Conservation (phyloP, 2,888 invertebrate genomes). For the Dryomyza anilis region DNA sequence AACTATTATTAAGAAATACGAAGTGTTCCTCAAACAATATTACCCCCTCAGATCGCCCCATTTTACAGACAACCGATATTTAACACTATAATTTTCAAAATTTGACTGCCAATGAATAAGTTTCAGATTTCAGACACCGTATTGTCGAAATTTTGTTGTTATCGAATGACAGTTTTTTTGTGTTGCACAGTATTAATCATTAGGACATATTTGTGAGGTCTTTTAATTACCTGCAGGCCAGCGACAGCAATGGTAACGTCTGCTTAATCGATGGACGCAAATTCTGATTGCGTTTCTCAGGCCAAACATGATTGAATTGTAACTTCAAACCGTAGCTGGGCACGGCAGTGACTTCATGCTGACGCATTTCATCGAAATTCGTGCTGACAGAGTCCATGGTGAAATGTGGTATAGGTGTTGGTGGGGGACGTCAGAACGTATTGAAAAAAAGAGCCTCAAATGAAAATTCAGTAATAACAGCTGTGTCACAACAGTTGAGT, state of each 20-base stretch:
- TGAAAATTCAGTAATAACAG: background rate
- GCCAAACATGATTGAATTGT: slow-evolving; percentile 75
- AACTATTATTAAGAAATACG: too few relatives aligned
- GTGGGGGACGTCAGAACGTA: background rate
- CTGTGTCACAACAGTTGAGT: background rate
- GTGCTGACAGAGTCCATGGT: slow-evolving; percentile 52
- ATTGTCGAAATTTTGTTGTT: too few relatives aligned
- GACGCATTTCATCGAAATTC: slow-evolving; percentile 50
- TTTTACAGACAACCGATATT: too few relatives aligned
- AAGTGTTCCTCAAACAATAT: too few relatives aligned
- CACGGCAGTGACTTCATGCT: slow-evolving; percentile 56
- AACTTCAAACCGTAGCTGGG: slow-evolving; percentile 76
- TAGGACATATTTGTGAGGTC: too few relatives aligned
- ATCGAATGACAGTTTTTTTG: too few relatives aligned
- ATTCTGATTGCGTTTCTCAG: slow-evolving; percentile 73
- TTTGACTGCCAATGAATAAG: too few relatives aligned
- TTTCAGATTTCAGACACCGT: too few relatives aligned
- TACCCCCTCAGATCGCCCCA: too few relatives aligned
- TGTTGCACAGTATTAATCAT: too few relatives aligned
- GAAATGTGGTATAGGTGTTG: background rate
- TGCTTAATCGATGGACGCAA: slow-evolving; percentile 71
- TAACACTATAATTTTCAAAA: too few relatives aligned
- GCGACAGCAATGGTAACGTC: slow-evolving; percentile 72
- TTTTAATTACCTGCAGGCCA: slow-evolving; percentile 73
- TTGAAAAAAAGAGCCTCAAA: background rate